phyloP scores from a whole-genome alignment of 2,113 vertebrate species.

The Onychostoma macrolepis region DNA sequence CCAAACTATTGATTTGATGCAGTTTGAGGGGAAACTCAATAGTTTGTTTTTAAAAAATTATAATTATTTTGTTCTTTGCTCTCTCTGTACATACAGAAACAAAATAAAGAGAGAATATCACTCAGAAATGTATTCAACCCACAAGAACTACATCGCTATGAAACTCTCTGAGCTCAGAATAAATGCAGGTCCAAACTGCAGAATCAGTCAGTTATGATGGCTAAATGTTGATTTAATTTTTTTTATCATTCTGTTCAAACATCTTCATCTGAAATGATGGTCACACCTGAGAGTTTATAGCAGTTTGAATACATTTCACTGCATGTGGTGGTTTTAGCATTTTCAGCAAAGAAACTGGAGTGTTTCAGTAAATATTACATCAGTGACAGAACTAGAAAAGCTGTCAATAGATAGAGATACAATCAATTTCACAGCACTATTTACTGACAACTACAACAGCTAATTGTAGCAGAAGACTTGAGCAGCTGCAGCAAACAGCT shows the following conservation, averaged over 20 bases:
- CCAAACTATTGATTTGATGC: too few species aligned
- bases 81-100: too few species aligned
- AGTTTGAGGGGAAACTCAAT: too few species aligned
- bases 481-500: neutral
- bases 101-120: too few species aligned
- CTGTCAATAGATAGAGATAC: neutral
- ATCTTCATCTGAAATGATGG: constrained; percentile 62
- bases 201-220: neutral
- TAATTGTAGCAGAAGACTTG: neutral
- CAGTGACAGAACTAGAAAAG: constrained; percentile 17
- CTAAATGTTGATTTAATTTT: neutral
- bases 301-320: constrained; percentile 66
- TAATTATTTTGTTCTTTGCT: neutral
- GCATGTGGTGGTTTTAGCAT: constrained; percentile 41
- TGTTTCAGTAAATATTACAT: constrained; percentile 67
- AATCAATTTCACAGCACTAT: neutral
- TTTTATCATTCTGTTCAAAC: constrained; percentile 57
- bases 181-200: neutral
- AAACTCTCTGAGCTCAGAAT: neutral
- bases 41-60: neutral
- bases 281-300: constrained; percentile 48
- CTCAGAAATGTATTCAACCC: neutral
- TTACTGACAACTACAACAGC: neutral
- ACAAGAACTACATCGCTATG: too few species aligned
- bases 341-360: neutral